These are phyloP conservation scores for Zelostemma sp. DNA, from an alignment of 1,140 invertebrate genomes.

Conservation along the genomic window DNA sequence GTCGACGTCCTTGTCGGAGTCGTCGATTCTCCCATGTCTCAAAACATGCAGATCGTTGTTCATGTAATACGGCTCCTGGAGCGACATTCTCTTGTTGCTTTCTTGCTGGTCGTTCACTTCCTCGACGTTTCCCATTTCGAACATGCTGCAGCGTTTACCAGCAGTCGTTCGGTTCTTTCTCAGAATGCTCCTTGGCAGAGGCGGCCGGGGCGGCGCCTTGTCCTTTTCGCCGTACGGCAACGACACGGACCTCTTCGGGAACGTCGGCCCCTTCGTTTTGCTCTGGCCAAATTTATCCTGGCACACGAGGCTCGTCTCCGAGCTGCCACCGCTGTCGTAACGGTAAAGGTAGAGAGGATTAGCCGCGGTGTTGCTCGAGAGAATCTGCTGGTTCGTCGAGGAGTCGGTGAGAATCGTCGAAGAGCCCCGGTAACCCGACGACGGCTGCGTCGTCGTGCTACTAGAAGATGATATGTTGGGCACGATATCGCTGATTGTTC, in stretches of 20 bases:
- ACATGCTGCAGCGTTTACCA: conserved; percentile 83
- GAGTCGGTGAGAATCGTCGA: conserved; percentile 86
- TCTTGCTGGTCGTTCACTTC: conserved; percentile 72
- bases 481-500: conserved; percentile 65
- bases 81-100: conserved; percentile 76
- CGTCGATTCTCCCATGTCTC: conserved; percentile 52
- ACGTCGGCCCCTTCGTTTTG: conserved; percentile 68
- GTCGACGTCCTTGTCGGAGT: conserved; percentile 68
- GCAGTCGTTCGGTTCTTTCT: conserved; percentile 74
- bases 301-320: conserved; percentile 74
- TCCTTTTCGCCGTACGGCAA: conserved; percentile 72
- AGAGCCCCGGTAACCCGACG: conserved; percentile 86
- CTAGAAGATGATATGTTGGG: conserved; percentile 78
- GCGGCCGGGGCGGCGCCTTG: conserved; percentile 77
- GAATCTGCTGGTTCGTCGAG: conserved; percentile 73
- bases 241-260: conserved; percentile 77
- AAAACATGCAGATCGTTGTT: conserved; percentile 71
- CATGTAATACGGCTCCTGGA: conserved; percentile 80
- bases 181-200: conserved; percentile 79
- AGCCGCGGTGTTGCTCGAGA: conserved; percentile 66
- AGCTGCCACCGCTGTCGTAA: conserved; percentile 82
- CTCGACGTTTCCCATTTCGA: conserved; percentile 77
- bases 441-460: conserved; percentile 82
- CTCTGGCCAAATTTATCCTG: conserved; percentile 65
- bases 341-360: conserved; percentile 86